Base-by-base conservation (phyloP, 1,140 invertebrate genomes). In the Eciton burchellii region DNA sequence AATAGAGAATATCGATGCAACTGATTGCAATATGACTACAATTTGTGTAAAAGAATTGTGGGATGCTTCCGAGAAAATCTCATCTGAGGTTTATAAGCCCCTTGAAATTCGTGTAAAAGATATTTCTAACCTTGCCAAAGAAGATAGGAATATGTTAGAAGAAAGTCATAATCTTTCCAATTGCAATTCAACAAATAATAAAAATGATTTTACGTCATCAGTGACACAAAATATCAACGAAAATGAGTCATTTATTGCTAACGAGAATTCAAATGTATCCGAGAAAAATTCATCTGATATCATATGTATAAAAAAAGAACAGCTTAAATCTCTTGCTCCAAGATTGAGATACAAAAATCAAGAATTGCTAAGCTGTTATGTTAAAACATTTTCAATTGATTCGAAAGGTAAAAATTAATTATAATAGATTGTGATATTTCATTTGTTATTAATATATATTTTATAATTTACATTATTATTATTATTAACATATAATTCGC, bases 111-210 rank as follows among this genome's bases (percentile, higher is more conserved):
- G 83, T 4, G 84, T 90, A 0, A 81, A 90, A 70, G 60, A 62
- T 21, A 52, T 90, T 11, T 52, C 72, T n/a, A 89, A 62, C 52
- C 70, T 90, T 35, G 88, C 68, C 60, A 85, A 88, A 68, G 82
- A 81, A 29, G 82, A 79, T 0, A 90, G 89, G 89, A 81, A 91
- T 35, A 84, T 65, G 49, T 84, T 89, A 12, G 74, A 72, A 5
- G 72, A n/a, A 24, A 26, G 52, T 54, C 1, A 21, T 71, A 9
- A 6, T 0, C n/a, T n/a, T n/a, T 14, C 5, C n/a, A 1, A 59
- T n/a, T 9, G 9, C 1, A 73, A 47, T 60, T 73, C 21, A 12
- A 1, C 43, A 14, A 24, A 54, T 29, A 52, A 49, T 8, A 60
- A 45, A 43, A 57, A 57, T 21, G 19, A 43, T 66, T 24, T 68